Base-by-base conservation (phyloP, 2,113 vertebrate species). In the Heterotilapia buettikoferi region DNA sequence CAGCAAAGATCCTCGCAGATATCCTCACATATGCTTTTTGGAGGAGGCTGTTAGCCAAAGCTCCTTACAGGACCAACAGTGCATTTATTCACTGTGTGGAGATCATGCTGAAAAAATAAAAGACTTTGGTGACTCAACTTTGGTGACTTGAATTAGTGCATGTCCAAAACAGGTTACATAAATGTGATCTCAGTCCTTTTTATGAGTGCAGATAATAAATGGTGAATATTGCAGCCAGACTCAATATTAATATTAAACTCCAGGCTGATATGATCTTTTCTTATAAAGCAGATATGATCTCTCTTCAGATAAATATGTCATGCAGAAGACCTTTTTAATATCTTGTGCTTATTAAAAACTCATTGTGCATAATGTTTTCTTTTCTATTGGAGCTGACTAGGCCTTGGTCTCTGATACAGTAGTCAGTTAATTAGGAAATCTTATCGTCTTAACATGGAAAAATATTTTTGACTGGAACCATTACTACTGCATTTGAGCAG, bases 11-110 rank as follows among this genome's bases (percentile, higher is more conserved):
- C 84, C 90, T 50, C 26, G 11, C 82, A 73, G 87, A 91, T 79
- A 78, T 63, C 83, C 82, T 80, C 86, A 83, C 89, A 90, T 50
- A 85, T 59, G 89, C 57, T 85, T 81, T 88, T 43, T 68, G 73
- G 86, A 50, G 82, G 53, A 90, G 26, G 73, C 59, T 80, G 68
- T 87, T 81, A 82, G 54, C 36, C 52, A 91, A 94, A 94, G 82
- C 90, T 90, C 18, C 86, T 93, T 87, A 90, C 5, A 21, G 13
- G 43, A 83, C 50, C 78, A 31, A 38, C 24, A 89, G 73, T 5
- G 21, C 84, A 83, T 80, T 81, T 71, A 5, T n/a, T 81, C n/a
- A 85, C 54, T 0, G 6, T 19, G 56, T 33, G 50, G 84, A 24
- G 79, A n/a, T 14, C 26, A 6, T 13, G 47, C 6, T 36, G 40